Base-by-base conservation (phyloP, 1,140 invertebrate species). In the Cyclargus thomasi region DNA sequence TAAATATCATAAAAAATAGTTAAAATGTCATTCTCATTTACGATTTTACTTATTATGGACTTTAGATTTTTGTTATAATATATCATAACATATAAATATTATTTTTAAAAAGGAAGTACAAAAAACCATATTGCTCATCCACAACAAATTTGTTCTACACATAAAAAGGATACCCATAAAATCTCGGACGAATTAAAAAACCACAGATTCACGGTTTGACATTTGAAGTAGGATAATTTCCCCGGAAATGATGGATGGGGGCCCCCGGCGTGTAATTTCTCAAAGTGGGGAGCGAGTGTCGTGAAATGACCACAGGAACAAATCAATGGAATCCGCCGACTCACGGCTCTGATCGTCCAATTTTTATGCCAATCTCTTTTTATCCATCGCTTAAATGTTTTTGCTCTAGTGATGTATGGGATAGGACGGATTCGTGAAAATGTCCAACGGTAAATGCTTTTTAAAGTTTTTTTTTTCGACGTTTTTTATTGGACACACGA, bases 221-320 rank as follows among this genome's bases (percentile, higher is more conserved):
- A 21, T 59, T 59, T 59, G 21, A 59, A 59, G 55, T 21, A 59
- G 55, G 55, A 59, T 59, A 59, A 59, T 59, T 59, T 59, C 55
- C 20, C 55, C 55, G 18, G 14, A 59, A 59, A 59, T 59, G 55
- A 59, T 59, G 18, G 55, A 59, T 59, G 55, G 20, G 20, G 18
- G 55, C 17, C 55, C 55, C 7, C 55, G 55, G 55, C 10, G 21
- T 18, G 55, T 59, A 21, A 59, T 59, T 20, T 59, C 21, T 59
- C 55, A 59, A 59, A 59, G 55, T 20, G 55, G 18, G 55, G 55
- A 20, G 55, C 20, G 21, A 59, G 55, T 59, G 55, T 59, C 55
- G 55, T 59, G 55, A 59, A 59, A 59, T 59, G 18, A 21, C 55
- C 55, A 21, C 55, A 20, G 55, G 14, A 59, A 59, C 55, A 21